A percentile compares a stretch with the other conserved stretches of the same genome.
phyloP scores from a whole-genome alignment of 92 coral and sea anemone species.

The Scolanthus callimorphus region DNA sequence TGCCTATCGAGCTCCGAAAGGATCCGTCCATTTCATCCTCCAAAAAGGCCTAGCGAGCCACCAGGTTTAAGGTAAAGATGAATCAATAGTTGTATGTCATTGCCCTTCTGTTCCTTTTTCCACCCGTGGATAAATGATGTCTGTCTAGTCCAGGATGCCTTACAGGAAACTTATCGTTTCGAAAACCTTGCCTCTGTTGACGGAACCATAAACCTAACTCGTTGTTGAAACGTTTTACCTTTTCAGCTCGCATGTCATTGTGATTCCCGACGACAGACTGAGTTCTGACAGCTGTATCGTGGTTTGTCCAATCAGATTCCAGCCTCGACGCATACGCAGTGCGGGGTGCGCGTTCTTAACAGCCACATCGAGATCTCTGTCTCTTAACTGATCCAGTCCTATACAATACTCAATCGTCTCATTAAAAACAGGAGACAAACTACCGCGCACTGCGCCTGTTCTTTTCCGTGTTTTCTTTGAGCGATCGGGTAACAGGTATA shows the following conservation, averaged over 20 bases:
- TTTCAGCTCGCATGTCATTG: conserved; percentile 58
- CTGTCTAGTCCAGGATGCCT: too few relatives aligned
- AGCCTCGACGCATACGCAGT: conserved; percentile 25
- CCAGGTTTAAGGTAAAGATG: too few relatives aligned
- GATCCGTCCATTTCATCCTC: too few relatives aligned
- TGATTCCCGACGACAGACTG: conserved; percentile 67
- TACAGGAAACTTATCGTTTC: too few relatives aligned
- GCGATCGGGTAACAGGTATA: conserved; percentile 77
- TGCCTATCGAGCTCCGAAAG: too few relatives aligned
- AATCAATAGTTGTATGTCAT: too few relatives aligned
- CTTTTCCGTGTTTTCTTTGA: conserved; percentile 74
- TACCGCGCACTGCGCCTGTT: conserved; percentile 60
- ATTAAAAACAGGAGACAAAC: conserved; percentile 62
- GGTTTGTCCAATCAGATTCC: conserved; percentile 59
- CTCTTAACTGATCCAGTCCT: conserved; percentile 67
- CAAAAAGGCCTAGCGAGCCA: too few relatives aligned
- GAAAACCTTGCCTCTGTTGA: too few relatives aligned
- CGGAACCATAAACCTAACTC: too few relatives aligned
- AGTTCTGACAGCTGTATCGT: conserved; percentile 62
- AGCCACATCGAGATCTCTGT: conserved; percentile 58
- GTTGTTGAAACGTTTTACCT: conserved; percentile 3
- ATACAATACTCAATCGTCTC: conserved; percentile 78
- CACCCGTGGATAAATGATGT: too few relatives aligned
- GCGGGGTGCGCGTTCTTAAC: conserved; percentile 74
- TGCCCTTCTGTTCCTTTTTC: too few relatives aligned